These are phyloP conservation scores for Lepus americanus DNA, from an alignment of 2,113 vertebrate genomes.

Conservation along the genomic window DNA sequence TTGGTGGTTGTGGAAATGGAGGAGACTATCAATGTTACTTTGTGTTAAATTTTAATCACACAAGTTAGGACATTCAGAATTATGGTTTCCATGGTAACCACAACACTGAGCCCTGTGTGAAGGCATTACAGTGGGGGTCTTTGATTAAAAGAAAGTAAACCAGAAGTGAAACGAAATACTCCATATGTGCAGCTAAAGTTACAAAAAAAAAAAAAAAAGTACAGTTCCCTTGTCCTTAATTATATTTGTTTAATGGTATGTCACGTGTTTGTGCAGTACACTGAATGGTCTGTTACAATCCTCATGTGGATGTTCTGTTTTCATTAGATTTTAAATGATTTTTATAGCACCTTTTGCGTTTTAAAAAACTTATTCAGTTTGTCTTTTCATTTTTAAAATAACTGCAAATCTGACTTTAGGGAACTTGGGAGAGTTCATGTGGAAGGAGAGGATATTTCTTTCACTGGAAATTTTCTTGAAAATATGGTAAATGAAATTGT, in stretches of 20 bases:
- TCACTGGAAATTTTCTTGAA: background rate
- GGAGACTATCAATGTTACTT: slow-evolving; percentile 85
- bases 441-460: background rate
- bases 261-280: slow-evolving; percentile 66
- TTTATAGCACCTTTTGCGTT: slow-evolving; percentile 51
- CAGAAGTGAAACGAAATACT: slow-evolving; percentile 84
- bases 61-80: slow-evolving; percentile 86
- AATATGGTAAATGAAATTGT: background rate
- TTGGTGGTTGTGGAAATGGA: slow-evolving; percentile 80
- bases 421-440: background rate
- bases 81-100: slow-evolving; percentile 82
- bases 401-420: background rate
- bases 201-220: slow-evolving; percentile 61
- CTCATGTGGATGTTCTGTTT: slow-evolving; percentile 60
- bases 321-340: slow-evolving; percentile 64
- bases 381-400: slow-evolving; percentile 32
- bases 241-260: slow-evolving; percentile 77
- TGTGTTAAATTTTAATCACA: slow-evolving; percentile 85
- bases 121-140: slow-evolving; percentile 85
- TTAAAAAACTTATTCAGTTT: background rate
- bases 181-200: slow-evolving; percentile 85
- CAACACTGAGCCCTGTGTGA: slow-evolving; percentile 84
- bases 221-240: slow-evolving; percentile 74
- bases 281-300: slow-evolving; percentile 73
- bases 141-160: slow-evolving; percentile 85